Evolutionary conservation across 2,113 vertebrate species (phyloP).

Genomic region (Budorcas taxicolor): DNA sequence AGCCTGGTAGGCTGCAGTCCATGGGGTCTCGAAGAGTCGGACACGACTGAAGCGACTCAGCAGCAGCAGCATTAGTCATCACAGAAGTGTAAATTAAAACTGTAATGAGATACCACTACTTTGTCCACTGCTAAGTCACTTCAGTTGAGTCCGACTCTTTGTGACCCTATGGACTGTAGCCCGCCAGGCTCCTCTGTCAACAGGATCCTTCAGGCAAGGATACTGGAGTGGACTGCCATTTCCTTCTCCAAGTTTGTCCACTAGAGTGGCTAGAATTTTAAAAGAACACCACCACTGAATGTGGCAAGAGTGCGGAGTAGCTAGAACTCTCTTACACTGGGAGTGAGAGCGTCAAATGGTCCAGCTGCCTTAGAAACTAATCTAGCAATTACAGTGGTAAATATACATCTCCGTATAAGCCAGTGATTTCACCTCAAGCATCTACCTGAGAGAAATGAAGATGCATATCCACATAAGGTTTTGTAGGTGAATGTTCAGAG

Average conservation of each 20-base stretch:
- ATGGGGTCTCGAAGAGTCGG: no score
- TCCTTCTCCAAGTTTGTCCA: background rate
- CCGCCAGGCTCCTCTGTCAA: background rate
- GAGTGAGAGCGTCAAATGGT: rapidly evolving
- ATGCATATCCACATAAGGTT: no score
- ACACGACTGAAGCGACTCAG: rapidly evolving
- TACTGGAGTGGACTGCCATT: background rate
- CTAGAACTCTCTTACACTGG: background rate
- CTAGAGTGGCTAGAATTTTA: background rate
- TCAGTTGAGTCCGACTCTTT: background rate
- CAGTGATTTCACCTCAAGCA: background rate
- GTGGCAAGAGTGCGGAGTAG: rapidly evolving
- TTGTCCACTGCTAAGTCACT: background rate
- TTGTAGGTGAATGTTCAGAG: rapidly evolving
- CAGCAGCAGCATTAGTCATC: background rate
- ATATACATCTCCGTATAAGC: background rate
- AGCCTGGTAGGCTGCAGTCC: no score
- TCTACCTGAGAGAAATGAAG: background rate
- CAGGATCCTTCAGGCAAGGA: background rate
- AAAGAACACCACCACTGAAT: background rate
- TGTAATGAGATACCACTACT: background rate
- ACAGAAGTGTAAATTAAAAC: background rate
- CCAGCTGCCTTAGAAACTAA: background rate
- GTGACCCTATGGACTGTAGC: background rate
- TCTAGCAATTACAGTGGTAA: background rate